Percentiles rank a stretch among this genome's conserved stretches.
Conservation (phyloP, 2,797 vertebrate genomes). For the Malacoctenus gilli region DNA sequence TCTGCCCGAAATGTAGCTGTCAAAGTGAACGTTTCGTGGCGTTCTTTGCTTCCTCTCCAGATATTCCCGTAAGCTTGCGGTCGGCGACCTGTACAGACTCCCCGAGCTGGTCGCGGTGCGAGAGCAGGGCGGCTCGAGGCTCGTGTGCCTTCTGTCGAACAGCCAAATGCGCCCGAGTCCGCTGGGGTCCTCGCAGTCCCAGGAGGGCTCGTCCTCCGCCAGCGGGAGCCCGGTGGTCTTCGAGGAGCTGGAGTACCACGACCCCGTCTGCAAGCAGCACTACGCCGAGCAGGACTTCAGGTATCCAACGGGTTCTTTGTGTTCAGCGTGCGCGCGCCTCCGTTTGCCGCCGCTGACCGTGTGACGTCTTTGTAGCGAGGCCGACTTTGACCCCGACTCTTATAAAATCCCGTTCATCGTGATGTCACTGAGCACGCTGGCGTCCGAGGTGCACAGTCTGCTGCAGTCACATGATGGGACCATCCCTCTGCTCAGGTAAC, state of each 20-base stretch:
- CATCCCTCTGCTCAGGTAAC: conserved; percentile 92
- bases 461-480: conserved; percentile 94
- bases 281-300: conserved; percentile 87
- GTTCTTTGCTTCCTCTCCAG: conserved; percentile 59
- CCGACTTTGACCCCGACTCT: conserved; percentile 95
- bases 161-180: conserved; percentile 92
- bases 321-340: too few relatives aligned
- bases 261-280: conserved; percentile 93
- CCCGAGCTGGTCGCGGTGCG: conserved; percentile 89
- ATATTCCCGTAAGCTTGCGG: conserved; percentile 87
- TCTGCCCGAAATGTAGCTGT: not conserved
- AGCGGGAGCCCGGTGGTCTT: conserved; percentile 95
- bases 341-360: conserved; percentile 1
- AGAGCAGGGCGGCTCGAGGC: conserved; percentile 88
- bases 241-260: conserved; percentile 96
- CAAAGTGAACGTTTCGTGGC: not conserved
- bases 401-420: conserved; percentile 93
- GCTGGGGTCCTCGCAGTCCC: conserved; percentile 91
- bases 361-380: conserved; percentile 80
- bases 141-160: conserved; percentile 91
- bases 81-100: conserved; percentile 90
- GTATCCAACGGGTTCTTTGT: conserved; percentile 40
- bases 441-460: conserved; percentile 92
- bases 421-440: conserved; percentile 89
- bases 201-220: conserved; percentile 89